A percentile compares a stretch with the other conserved stretches of the same genome.
These are phyloP conservation scores for Resseliella maxima DNA, from an alignment of 2,888 invertebrate genomes.

Conservation along the genomic window DNA sequence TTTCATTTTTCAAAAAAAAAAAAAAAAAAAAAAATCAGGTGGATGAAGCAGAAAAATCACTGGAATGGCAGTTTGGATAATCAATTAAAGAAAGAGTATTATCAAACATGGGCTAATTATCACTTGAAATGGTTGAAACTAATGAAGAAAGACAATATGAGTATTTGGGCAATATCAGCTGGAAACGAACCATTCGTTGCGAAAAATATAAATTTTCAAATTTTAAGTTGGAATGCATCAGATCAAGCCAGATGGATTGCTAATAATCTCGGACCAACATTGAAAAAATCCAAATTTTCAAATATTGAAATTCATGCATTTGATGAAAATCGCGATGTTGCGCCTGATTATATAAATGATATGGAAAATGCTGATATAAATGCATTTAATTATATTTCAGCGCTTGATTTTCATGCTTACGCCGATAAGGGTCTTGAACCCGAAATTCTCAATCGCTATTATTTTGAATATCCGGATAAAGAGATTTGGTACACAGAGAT, in stretches of 20 bases:
- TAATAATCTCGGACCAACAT: background rate
- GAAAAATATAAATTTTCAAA: conserved; percentile 42
- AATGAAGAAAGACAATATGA: conserved; percentile 74
- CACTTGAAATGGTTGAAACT: conserved; percentile 80
- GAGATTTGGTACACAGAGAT: conserved; percentile 46
- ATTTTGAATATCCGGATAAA: background rate
- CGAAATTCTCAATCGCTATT: background rate
- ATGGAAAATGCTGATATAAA: background rate
- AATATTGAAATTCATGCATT: background rate
- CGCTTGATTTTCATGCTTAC: background rate
- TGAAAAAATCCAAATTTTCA: background rate
- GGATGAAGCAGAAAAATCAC: conserved; percentile 77
- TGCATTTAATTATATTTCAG: background rate
- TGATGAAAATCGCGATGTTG: conserved; percentile 18
- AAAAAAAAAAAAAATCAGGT: too few relatives aligned
- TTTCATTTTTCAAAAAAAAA: too few relatives aligned
- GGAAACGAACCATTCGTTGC: conserved; percentile 79
- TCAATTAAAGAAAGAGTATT: conserved; percentile 68
- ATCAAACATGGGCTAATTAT: conserved; percentile 80
- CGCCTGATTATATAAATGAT: background rate
- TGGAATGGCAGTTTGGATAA: conserved; percentile 71
- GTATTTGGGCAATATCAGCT: conserved; percentile 70
- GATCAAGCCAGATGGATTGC: conserved; percentile 39
- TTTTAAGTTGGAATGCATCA: conserved; percentile 24
- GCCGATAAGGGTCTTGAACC: background rate